phyloP scores from a whole-genome alignment of 2,888 invertebrate genomes.

The Oconnorella tubifera region DNA sequence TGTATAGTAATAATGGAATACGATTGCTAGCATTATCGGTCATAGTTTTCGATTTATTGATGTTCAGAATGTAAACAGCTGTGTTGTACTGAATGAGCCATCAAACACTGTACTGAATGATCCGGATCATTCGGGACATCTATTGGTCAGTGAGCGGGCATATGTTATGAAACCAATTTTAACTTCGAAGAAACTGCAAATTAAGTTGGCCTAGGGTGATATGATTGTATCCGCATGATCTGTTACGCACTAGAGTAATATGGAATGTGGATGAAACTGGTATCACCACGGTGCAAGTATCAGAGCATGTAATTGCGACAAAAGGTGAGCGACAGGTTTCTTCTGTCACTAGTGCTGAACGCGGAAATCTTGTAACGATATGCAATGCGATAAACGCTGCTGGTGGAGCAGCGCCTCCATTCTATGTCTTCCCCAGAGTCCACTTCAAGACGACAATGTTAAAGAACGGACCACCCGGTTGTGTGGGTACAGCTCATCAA shows the following conservation, averaged over 20 bases:
- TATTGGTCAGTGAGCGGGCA: too few species aligned
- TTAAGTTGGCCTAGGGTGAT: neutral
- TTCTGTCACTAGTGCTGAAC: slow-evolving; percentile 7
- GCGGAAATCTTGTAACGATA: slow-evolving; percentile 14
- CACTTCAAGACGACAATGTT: slow-evolving; percentile 15
- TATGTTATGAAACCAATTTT: too few species aligned
- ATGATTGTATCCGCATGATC: neutral
- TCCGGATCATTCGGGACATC: neutral
- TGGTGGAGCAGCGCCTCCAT: slow-evolving; percentile 10
- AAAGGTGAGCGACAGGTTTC: slow-evolving; percentile 12
- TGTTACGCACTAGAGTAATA: neutral
- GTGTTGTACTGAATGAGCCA: neutral
- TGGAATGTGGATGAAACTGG: slow-evolving; percentile 17
- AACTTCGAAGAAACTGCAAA: too few species aligned
- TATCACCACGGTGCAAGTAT: slow-evolving; percentile 10
- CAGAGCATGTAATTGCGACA: neutral
- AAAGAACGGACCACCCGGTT: slow-evolving; percentile 14
- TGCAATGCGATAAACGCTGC: slow-evolving; percentile 18
- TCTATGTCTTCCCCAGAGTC: slow-evolving; percentile 17
- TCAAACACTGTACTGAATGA: too few species aligned
- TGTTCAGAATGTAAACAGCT: neutral
- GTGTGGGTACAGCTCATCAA: slow-evolving; percentile 3
- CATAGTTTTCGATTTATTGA: too few species aligned
- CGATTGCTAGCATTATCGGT: too few species aligned
- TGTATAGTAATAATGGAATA: too few species aligned